Evolutionary conservation across 1,140 invertebrate species (phyloP).

Genomic region (Anoplolepis gracilipes): DNA sequence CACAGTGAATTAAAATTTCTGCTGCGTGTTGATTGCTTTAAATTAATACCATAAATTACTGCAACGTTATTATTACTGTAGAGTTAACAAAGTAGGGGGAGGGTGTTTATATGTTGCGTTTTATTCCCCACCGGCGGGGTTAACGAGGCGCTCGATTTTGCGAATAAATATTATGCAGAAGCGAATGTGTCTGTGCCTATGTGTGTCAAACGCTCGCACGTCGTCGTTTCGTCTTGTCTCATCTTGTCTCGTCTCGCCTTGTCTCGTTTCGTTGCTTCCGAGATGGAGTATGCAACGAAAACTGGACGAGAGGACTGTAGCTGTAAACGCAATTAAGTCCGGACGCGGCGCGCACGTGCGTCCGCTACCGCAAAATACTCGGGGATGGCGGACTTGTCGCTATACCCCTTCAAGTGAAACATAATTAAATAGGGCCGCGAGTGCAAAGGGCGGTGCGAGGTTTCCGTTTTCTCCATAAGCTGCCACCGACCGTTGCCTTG

Average conservation of each 20-base stretch:
- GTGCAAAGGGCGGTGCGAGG: slow-evolving; percentile 43
- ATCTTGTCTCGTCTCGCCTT: neutral
- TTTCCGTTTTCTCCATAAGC: slow-evolving; percentile 19
- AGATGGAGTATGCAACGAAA: slow-evolving; percentile 5
- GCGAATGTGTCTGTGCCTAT: neutral
- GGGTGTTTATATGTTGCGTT: neutral
- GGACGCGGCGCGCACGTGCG: slow-evolving; percentile 53
- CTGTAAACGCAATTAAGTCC: slow-evolving; percentile 64
- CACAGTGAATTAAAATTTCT: slow-evolving; percentile 11
- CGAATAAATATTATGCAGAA: slow-evolving; percentile 39
- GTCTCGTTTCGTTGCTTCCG: slow-evolving; percentile 9
- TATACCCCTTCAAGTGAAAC: slow-evolving; percentile 48
- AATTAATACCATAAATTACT: slow-evolving; percentile 36
- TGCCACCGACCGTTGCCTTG: neutral
- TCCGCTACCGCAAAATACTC: slow-evolving; percentile 56
- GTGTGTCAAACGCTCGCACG: neutral
- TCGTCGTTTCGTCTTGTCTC: neutral
- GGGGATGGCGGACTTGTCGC: slow-evolving; percentile 24
- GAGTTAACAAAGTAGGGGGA: slow-evolving; percentile 22
- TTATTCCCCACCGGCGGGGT: neutral
- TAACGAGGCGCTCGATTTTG: slow-evolving; percentile 29
- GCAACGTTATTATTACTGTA: slow-evolving; percentile 13
- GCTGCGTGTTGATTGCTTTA: slow-evolving; percentile 26
- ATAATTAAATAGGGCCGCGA: slow-evolving; percentile 59
- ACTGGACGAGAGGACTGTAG: slow-evolving; percentile 50